Evolutionary conservation across 2,888 invertebrate species (phyloP).

Genomic region (Polietes domitor): DNA sequence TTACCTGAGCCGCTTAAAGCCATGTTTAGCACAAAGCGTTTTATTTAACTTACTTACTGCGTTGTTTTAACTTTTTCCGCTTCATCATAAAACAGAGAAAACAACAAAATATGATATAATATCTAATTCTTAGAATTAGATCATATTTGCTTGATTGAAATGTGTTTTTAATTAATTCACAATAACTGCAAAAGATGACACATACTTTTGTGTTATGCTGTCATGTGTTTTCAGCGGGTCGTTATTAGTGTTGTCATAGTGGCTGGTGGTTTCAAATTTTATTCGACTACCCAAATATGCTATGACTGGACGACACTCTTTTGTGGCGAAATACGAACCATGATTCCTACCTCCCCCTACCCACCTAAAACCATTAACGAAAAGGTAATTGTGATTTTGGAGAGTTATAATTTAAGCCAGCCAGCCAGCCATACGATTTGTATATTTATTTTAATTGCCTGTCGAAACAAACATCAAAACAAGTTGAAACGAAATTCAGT

Average conservation of each 20-base stretch:
- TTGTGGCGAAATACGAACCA: too few relatives aligned
- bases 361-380: too few relatives aligned
- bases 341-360: neutral
- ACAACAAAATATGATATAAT: neutral
- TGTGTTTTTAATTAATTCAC: slow-evolving; percentile 27
- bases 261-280: neutral
- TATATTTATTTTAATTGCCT: too few relatives aligned
- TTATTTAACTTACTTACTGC: neutral
- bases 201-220: neutral
- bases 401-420: too few relatives aligned
- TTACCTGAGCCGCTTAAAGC: neutral
- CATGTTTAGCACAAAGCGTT: neutral
- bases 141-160: slow-evolving; percentile 18
- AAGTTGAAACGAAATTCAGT: too few relatives aligned
- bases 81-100: neutral
- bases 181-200: slow-evolving; percentile 12
- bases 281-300: slow-evolving; percentile 4
- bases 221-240: slow-evolving; percentile 9
- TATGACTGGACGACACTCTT: neutral
- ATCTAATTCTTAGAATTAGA: slow-evolving; percentile 13
- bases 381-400: too few relatives aligned
- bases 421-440: too few relatives aligned
- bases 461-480: too few relatives aligned
- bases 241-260: slow-evolving; percentile 15
- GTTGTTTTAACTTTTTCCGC: neutral